Percentiles rank a stretch among this genome's conserved stretches.
Evolutionary conservation across 2,888 invertebrate genomes (phyloP).

Genomic region (Automeris io): DNA sequence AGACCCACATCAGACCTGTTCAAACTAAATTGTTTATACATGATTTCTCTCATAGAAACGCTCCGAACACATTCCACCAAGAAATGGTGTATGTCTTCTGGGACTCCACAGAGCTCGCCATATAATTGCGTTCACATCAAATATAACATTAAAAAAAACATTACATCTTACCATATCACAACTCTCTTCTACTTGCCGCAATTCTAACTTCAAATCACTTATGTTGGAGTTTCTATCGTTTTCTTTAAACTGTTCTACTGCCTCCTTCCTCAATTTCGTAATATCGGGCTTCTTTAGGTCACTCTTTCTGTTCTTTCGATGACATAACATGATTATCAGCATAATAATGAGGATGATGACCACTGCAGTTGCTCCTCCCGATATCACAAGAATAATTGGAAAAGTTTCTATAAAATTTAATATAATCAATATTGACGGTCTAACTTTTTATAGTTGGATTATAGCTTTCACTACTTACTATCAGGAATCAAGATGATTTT

Average conservation of each 20-base stretch:
- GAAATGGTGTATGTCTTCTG: too few relatives aligned
- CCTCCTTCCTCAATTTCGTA: slow-evolving; percentile 50
- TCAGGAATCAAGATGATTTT: slow-evolving; percentile 90
- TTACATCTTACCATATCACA: slow-evolving; percentile 82
- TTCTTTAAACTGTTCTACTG: slow-evolving; percentile 76
- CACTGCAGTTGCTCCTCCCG: slow-evolving; percentile 84
- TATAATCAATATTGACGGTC: not conserved
- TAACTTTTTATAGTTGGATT: not conserved
- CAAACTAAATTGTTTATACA: too few relatives aligned
- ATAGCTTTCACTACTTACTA: slow-evolving; percentile 80
- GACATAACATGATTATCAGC: slow-evolving; percentile 86
- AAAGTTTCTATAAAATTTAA: slow-evolving; percentile 79
- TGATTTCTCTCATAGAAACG: too few relatives aligned
- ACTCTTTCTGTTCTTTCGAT: slow-evolving; percentile 73
- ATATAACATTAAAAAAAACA: too few relatives aligned
- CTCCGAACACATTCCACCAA: too few relatives aligned
- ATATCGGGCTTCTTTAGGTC: slow-evolving; percentile 78
- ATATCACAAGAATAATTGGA: slow-evolving; percentile 86
- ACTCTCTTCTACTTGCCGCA: slow-evolving; percentile 88
- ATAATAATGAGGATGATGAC: slow-evolving; percentile 88
- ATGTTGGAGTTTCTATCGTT: slow-evolving; percentile 93
- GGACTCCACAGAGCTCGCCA: too few relatives aligned
- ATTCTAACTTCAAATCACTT: slow-evolving; percentile 92
- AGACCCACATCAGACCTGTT: too few relatives aligned
- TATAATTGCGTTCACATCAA: too few relatives aligned